Evolutionary conservation across 1,140 invertebrate genomes (phyloP), one percentile per base, ranked within the genome.

Genomic region (Globodera rostochiensis): DNA sequence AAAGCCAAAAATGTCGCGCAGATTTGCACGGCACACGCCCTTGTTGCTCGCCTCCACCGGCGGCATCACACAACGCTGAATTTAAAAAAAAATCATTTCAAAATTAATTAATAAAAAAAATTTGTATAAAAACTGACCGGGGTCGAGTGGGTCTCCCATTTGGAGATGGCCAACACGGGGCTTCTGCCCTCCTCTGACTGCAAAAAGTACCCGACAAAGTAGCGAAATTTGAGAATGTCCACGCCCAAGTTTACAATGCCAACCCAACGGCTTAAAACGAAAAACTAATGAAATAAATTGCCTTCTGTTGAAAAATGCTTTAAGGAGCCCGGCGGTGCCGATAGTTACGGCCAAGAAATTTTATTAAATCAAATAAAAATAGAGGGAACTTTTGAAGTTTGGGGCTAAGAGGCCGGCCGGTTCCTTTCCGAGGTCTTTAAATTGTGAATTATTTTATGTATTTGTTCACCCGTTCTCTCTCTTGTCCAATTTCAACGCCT

Each of bases 1-100:
- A 64, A 87, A 90, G 21, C 89, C 88, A 74, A 90, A 89, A 19
- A 89, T 77, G 75, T 89, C 88, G n/a, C 85, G 79, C 69, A 89
- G 74, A 69, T 88, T 89, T 0, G 78, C 78, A 53, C 87, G 76
- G 73, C 89, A 90, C 1, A 90, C 79, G 15, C 86, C 77, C 36
- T 9, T 79, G 21, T 89, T 85, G 49, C 82, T 83, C 6, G 77
- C 67, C 80, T 88, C 87, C 13, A 89, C 86, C 3, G 76, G 77
- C 6, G 86, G 83, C 80, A 88, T 81, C 9, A 90, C 84, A 71
- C 71, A 82, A 3, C 88, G 78, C 77, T 78, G 13, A 77, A 36
- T 36, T 36, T 36, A 36, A 36, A 36, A 36, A 36, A 77, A 64
- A 77, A 75, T 47, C 13, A 57, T 60, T n/a, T 45, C 4, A 4